Conservation (phyloP, 1,140 invertebrate genomes). For the Atta cephalotes region DNA sequence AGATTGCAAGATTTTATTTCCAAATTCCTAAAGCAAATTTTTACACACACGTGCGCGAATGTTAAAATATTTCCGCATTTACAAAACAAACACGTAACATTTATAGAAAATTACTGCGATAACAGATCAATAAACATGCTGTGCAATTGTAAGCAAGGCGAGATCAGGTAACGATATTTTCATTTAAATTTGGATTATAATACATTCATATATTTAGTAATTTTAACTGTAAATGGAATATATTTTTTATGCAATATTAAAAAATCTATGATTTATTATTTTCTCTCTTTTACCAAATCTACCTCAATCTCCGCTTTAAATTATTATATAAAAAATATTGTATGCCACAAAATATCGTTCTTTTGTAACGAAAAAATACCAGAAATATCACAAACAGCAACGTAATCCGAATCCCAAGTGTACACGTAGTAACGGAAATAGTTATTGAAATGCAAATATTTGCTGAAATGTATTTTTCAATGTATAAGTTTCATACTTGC, state of each 20-base stretch:
- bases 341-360: neutral
- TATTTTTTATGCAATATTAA: constrained; percentile 1
- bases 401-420: constrained; percentile 33
- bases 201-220: neutral
- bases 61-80: neutral
- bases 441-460: constrained; percentile 47
- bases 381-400: constrained; percentile 31
- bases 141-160: neutral
- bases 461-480: constrained; percentile 31
- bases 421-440: constrained; percentile 34
- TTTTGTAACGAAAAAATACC: constrained; percentile 42
- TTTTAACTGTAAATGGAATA: constrained; percentile 8
- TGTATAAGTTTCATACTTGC: neutral
- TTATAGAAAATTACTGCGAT: neutral
- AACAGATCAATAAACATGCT: neutral
- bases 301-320: constrained; percentile 27
- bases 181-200: neutral
- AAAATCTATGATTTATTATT: constrained; percentile 2
- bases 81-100: neutral
- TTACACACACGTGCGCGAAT: too few relatives aligned
- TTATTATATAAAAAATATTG: constrained; percentile 21
- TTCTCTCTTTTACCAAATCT: neutral
- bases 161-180: constrained; percentile 25
- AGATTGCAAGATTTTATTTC: neutral
- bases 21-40: neutral